Evolutionary conservation across 2,113 vertebrate species (phyloP).

Genomic region (Myotis brandtii): DNA sequence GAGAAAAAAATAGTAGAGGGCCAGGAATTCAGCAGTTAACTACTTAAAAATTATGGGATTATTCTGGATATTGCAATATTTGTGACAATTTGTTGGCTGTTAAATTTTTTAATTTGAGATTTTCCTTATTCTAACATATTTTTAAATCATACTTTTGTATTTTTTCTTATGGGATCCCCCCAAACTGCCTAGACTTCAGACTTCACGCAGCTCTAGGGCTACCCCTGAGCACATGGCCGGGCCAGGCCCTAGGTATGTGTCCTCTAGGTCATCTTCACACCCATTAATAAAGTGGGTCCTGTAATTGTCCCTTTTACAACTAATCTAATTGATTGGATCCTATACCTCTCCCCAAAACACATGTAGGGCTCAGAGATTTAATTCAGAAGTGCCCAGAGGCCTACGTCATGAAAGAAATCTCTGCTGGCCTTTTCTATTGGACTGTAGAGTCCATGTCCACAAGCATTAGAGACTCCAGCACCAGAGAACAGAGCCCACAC

Average conservation of each 20-base stretch:
- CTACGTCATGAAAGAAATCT: not conserved
- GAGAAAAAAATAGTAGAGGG: not conserved
- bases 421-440: not conserved
- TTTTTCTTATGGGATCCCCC: not conserved
- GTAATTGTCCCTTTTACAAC: not conserved
- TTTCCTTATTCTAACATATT: not conserved
- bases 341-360: not conserved
- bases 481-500: not conserved
- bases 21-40: not conserved
- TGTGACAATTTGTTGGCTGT: not conserved
- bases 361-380: not conserved
- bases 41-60: not conserved
- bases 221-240: not conserved
- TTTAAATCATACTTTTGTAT: not conserved
- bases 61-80: not conserved
- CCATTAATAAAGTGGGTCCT: not conserved
- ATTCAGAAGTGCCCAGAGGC: not conserved
- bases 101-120: not conserved
- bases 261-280: not conserved
- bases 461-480: not conserved
- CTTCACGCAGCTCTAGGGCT: not conserved
- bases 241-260: not conserved
- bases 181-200: not conserved
- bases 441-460: not conserved
- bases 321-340: not conserved